A percentile compares a stretch with the other conserved stretches of the same genome.
Conservation (phyloP, 30 jellyfish, hydroid and myxozoan genomes). For the Aurelia sp. region DNA sequence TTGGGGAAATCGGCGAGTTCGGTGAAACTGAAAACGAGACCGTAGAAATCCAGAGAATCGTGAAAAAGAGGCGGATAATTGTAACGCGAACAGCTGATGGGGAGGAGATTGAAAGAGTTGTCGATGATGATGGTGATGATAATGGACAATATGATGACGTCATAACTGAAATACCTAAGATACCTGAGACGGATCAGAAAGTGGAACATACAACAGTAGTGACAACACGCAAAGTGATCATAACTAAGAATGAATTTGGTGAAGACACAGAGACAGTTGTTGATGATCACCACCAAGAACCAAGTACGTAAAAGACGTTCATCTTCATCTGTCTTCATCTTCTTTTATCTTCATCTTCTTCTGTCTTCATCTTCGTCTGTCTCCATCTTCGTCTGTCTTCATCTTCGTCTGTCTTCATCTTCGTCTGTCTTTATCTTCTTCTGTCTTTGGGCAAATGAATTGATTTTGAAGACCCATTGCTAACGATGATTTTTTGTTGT, state of each 20-base stretch:
- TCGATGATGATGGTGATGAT: conserved; percentile 10
- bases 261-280: conserved; percentile 58
- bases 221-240: conserved; percentile 46
- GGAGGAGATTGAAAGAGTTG: conserved; percentile 1
- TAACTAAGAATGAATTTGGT: conserved; percentile 54
- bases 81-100: conserved; percentile 37
- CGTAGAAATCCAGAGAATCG: conserved; percentile 46
- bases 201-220: conserved; percentile 32
- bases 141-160: background rate
- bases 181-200: background rate
- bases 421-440: no score
- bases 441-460: no score
- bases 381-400: no score
- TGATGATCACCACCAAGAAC: conserved; percentile 14
- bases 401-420: no score
- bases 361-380: no score
- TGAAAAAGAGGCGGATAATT: conserved; percentile 50
- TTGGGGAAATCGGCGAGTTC: conserved; percentile 63
- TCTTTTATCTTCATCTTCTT: no score
- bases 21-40: conserved; percentile 54
- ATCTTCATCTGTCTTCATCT: no score
- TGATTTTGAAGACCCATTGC: no score
- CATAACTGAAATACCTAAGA: background rate
- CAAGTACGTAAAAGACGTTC: background rate
- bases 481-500: no score